A percentile compares a stretch with the other conserved stretches of the same genome.
Evolutionary conservation across 2,113 vertebrate genomes (phyloP).

Genomic region (Athene cunicularia): DNA sequence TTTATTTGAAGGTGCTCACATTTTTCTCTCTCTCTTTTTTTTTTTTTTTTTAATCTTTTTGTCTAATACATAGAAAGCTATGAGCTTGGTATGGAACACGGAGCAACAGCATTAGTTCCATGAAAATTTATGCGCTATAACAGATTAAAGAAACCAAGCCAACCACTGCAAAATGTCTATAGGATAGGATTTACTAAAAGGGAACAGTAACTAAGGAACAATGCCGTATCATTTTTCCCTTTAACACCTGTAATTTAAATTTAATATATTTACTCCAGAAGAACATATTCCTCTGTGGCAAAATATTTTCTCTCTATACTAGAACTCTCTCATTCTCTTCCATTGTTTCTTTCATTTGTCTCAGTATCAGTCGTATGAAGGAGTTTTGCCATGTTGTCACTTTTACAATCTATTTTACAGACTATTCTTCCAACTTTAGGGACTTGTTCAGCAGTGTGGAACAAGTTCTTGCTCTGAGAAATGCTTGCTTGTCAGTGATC

Average conservation of each 20-base stretch:
- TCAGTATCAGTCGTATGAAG: not conserved
- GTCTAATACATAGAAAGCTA: not conserved
- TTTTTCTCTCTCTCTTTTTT: not conserved
- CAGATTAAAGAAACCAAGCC: not conserved
- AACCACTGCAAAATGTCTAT: not conserved
- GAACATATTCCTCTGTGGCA: not conserved
- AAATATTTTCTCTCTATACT: not conserved
- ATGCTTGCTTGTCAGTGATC: not conserved
- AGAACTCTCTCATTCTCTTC: not conserved
- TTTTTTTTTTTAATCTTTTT: not conserved
- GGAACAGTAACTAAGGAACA: not conserved
- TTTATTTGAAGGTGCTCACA: not conserved
- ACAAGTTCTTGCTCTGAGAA: not conserved
- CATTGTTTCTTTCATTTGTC: not conserved
- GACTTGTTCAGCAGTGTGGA: not conserved
- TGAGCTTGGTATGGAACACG: not conserved
- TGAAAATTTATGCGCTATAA: not conserved
- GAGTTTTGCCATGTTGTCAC: not conserved
- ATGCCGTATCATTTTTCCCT: not conserved
- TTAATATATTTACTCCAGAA: not conserved
- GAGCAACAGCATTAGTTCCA: not conserved
- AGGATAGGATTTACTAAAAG: not conserved
- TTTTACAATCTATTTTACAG: not conserved
- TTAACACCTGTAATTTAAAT: not conserved
- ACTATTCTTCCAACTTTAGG: not conserved